A percentile compares a stretch with the other conserved stretches of the same genome.
Conservation (phyloP, 2,888 invertebrate genomes). For the Napeogenes sylphis region DNA sequence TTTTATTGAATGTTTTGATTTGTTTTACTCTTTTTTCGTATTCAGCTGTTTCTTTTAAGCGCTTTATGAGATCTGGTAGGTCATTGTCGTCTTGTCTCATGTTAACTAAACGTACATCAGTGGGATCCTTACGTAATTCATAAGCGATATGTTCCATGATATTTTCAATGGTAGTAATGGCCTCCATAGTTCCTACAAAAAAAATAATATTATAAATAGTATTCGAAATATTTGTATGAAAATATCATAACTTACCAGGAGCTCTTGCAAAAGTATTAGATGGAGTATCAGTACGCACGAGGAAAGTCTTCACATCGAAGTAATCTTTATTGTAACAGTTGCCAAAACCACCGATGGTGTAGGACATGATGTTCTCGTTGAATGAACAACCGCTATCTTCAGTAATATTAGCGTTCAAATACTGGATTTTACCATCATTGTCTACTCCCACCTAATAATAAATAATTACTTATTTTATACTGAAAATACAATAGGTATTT, state of each 20-base stretch:
- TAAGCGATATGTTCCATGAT: constrained; percentile 84
- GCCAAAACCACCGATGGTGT: constrained; percentile 53
- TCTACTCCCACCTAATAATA: constrained; percentile 76
- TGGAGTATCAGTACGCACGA: constrained; percentile 80
- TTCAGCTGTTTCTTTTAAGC: constrained; percentile 55
- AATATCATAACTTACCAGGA: constrained; percentile 71
- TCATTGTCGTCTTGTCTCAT: constrained; percentile 67
- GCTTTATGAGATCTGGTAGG: constrained; percentile 75
- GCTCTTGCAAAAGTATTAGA: constrained; percentile 82
- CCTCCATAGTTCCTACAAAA: constrained; percentile 75
- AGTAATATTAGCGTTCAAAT: constrained; percentile 71
- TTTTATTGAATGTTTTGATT: constrained; percentile 77
- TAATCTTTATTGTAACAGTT: constrained; percentile 77
- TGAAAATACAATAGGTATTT: neutral
- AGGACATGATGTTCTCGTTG: constrained; percentile 68
- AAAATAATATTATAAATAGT: too few species aligned
- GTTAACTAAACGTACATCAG: constrained; percentile 77
- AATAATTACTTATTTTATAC: constrained; percentile 1
- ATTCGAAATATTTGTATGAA: neutral
- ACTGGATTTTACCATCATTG: constrained; percentile 81
- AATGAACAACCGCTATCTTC: constrained; percentile 70
- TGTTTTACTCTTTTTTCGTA: constrained; percentile 71
- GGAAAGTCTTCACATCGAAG: constrained; percentile 67
- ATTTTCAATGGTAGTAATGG: constrained; percentile 77
- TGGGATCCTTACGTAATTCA: constrained; percentile 75